Percentiles rank a stretch among this genome's conserved stretches.
Conservation (phyloP, 2,113 vertebrate species). For the Callopanchax toddi region DNA sequence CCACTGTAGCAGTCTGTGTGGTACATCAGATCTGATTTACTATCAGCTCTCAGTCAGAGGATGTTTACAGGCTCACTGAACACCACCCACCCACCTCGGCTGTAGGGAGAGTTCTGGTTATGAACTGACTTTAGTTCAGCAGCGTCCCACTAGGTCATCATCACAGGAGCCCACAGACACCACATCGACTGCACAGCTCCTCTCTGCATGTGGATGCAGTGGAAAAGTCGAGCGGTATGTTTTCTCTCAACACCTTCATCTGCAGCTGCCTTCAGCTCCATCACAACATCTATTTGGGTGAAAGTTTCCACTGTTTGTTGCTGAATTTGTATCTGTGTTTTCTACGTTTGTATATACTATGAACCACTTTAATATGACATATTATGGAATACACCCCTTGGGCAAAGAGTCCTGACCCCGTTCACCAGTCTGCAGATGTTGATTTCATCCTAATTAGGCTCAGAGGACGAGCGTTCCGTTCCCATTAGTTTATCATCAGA, state of each 20-base stretch:
- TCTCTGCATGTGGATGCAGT: constrained; percentile 35
- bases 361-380: constrained; percentile 60
- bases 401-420: constrained; percentile 67
- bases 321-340: constrained; percentile 56
- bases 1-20: too few species aligned
- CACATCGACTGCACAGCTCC: constrained; percentile 54
- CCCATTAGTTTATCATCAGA: constrained; percentile 70
- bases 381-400: constrained; percentile 66
- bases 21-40: too few species aligned
- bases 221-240: constrained; percentile 38
- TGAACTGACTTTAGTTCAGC: constrained; percentile 43
- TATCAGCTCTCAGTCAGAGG: too few species aligned
- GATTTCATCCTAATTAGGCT: constrained; percentile 70
- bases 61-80: too few species aligned
- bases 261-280: constrained; percentile 44
- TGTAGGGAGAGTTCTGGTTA: background rate
- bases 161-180: constrained; percentile 60
- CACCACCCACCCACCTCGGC: too few species aligned
- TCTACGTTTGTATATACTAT: constrained; percentile 51
- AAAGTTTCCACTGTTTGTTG: constrained; percentile 62
- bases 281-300: background rate
- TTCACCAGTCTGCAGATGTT: constrained; percentile 66
- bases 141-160: constrained; percentile 53
- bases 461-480: constrained; percentile 60
- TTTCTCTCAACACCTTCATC: constrained; percentile 55